Conservation (phyloP, 2,888 invertebrate species). For the Operophtera brumata region DNA sequence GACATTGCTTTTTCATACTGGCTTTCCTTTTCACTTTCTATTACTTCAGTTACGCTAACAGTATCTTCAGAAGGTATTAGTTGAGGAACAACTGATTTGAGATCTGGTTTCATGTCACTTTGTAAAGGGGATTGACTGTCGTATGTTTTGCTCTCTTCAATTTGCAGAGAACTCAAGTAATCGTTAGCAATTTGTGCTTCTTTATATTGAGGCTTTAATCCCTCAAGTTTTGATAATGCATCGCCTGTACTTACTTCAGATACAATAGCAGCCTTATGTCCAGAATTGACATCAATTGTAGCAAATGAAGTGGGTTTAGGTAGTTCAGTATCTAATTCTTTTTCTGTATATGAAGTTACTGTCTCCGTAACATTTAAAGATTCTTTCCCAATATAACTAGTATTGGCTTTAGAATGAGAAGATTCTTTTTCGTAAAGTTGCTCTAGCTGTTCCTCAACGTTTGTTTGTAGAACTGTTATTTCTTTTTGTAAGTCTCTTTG, state of each 20-base stretch:
- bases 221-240: slow-evolving; percentile 50
- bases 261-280: slow-evolving; percentile 76
- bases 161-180: slow-evolving; percentile 53
- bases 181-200: slow-evolving; percentile 60
- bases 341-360: slow-evolving; percentile 73
- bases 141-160: slow-evolving; percentile 64
- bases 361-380: slow-evolving; percentile 82
- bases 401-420: slow-evolving; percentile 74
- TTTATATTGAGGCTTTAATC: slow-evolving; percentile 47
- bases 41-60: slow-evolving; percentile 58
- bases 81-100: slow-evolving; percentile 53
- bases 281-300: slow-evolving; percentile 70
- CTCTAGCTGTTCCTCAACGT: slow-evolving; percentile 75
- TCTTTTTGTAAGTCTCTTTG: slow-evolving; percentile 65
- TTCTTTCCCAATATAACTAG: slow-evolving; percentile 80
- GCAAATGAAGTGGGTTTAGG: slow-evolving; percentile 72
- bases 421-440: slow-evolving; percentile 78
- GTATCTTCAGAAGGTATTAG: slow-evolving; percentile 51
- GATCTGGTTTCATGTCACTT: slow-evolving; percentile 42
- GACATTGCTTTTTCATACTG: slow-evolving; percentile 35
- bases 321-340: slow-evolving; percentile 58
- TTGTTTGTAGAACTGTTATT: slow-evolving; percentile 62
- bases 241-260: slow-evolving; percentile 68
- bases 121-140: slow-evolving; percentile 66
- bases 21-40: slow-evolving; percentile 66